Base-by-base conservation (phyloP, 2,113 vertebrate species). In the Megaleporinus macrocephalus region DNA sequence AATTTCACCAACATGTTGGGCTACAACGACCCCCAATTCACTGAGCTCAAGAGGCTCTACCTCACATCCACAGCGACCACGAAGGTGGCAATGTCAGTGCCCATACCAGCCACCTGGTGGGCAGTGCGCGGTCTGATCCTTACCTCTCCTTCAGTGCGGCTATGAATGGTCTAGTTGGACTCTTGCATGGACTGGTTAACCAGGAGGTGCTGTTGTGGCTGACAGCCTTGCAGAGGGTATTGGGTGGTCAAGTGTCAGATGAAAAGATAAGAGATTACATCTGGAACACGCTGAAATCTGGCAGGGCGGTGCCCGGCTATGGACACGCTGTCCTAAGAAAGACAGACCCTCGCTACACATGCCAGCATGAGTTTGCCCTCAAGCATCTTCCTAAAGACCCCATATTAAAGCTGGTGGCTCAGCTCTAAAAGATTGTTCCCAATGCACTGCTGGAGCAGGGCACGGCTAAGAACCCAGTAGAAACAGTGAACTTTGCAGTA, bases 1-100 rank as follows among this genome's bases (percentile, higher is more conserved):
- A 99, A 99, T 90, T 99, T 99, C 89, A 96, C 95, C 92, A 99
- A 98, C 93, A 99, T 99, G 97, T 90, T 99, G 93, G 98, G 97
- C 81, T 99, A 99, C 92, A 96, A 65, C 0, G 96, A 99, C 0
- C 41, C 90, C 1, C 93, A 97, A 91, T 99, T 99, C 91, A 96
- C 96, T 3, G 98, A 99, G 91, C 96, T 99, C 5, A 98, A 98
- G 97, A 93, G 97, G 85, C 96, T 99, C 80, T 99, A 99, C 93
- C 97, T 99, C 92, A 97, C 81, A 99, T 98, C 88, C 98, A 99
- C 95, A 98, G 97, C 91, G 97, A 98, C 89, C 97, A 98, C 6
- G 97, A 99, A 87, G 97, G 97, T 55, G 97, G 98, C 16, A 97
- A 98, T 0, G 97, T 98, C 66, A 99, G 96, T n/a, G 97, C 97